Percentiles rank a stretch among this genome's conserved stretches.
These are phyloP conservation scores for Orgyia antiqua DNA, from an alignment of 2,888 invertebrate species.

Conservation along the genomic window DNA sequence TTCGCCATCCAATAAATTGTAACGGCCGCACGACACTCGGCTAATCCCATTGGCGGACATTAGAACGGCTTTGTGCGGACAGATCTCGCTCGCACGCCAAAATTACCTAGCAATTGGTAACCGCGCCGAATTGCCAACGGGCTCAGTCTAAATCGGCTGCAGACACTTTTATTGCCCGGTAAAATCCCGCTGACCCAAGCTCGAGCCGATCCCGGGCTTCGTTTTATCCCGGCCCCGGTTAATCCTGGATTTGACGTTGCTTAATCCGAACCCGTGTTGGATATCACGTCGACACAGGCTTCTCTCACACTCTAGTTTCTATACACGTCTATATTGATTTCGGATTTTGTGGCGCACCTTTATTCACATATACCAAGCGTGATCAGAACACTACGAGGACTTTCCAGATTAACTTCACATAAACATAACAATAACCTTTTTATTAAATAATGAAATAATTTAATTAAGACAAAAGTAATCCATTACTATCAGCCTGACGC, in stretches of 20 bases:
- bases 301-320: conserved; percentile 56
- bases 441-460: conserved; percentile 60
- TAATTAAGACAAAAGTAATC: conserved; percentile 63
- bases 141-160: conserved; percentile 77
- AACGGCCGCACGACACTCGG: conserved; percentile 64
- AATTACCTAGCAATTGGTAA: conserved; percentile 77
- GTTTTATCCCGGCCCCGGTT: conserved; percentile 69
- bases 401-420: conserved; percentile 43
- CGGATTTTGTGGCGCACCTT: conserved; percentile 52
- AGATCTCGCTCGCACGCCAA: conserved; percentile 71
- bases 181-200: conserved; percentile 74
- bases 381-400: conserved; percentile 41
- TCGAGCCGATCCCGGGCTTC: conserved; percentile 60
- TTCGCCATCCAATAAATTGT: conserved; percentile 68
- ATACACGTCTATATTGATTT: conserved; percentile 61
- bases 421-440: conserved; percentile 41
- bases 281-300: conserved; percentile 79
- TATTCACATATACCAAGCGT: conserved; percentile 38
- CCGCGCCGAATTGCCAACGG: conserved; percentile 68
- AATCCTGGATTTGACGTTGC: conserved; percentile 79
- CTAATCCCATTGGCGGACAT: conserved; percentile 75
- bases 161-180: conserved; percentile 78
- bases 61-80: conserved; percentile 74
- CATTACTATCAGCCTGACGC: conserved; percentile 59
- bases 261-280: conserved; percentile 83